Base-by-base conservation (phyloP, 2,797 vertebrate genomes). In the Coluber constrictor region DNA sequence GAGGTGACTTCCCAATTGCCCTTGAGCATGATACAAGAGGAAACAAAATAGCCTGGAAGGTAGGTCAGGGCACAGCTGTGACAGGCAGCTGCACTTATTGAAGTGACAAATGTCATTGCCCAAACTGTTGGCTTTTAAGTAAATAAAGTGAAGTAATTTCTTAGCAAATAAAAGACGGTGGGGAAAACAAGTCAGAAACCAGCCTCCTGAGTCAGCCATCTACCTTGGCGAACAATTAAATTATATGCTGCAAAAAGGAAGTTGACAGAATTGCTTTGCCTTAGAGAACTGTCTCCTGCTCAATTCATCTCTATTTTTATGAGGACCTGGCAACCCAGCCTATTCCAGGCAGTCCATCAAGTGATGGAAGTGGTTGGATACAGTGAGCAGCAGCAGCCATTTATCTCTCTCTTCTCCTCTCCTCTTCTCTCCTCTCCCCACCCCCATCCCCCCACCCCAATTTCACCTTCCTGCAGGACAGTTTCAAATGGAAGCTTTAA, bases 1-100 rank as follows among this genome's bases (percentile, higher is more conserved):
- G 98, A 8, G 98, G 99, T 93, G 98, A 99, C 95, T 98, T 99
- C 96, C 99, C 98, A 29, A 97, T 98, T 66, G 97, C 98, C 94
- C 96, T 98, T 95, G 96, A 98, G 88, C 98, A 98, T 13, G 96
- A 97, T 86, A 92, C 96, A 0, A 97, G 95, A 96, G 98, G 97
- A 96, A 98, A 98, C 96, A 98, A 97, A 96, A 98, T 98, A 7
- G 97, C 97, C 89, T 98, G 98, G 98, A 98, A 98, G 98, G 98
- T 98, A 97, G 98, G 98, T 97, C 94, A 27, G 92, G 95, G 94
- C 96, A 90, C 96, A 95, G 95, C 96, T 96, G 94, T 96, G 95
- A 94, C 92, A 94, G 93, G 94, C 95, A 94, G 95, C 96, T 96
- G 96, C 83, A 94, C 93, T 95, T 87, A 92, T 95, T 94, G 93